Percentiles rank a stretch among this genome's conserved stretches.
phyloP scores from a whole-genome alignment of 1,140 invertebrate species.

The Megathymus violae region DNA sequence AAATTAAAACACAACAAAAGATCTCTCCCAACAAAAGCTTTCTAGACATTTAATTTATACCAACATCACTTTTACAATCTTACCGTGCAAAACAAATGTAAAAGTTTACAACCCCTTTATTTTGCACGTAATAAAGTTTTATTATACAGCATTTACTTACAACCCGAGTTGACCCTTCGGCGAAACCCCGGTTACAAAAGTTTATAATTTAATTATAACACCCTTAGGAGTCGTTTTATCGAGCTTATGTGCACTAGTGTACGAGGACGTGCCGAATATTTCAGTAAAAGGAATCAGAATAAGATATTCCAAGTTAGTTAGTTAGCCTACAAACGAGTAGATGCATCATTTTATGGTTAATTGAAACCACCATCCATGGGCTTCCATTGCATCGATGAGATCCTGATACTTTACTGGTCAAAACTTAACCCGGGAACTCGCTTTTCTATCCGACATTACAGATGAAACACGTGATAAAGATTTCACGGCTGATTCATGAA shows the following conservation, averaged over 20 bases:
- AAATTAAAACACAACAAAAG: conserved; percentile 6
- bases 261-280: conserved; percentile 15
- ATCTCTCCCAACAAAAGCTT: conserved; percentile 17
- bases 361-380: too few species aligned
- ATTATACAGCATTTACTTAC: conserved; percentile 77
- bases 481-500: too few species aligned
- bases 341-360: too few species aligned
- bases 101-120: conserved; percentile 79
- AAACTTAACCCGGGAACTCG: too few species aligned
- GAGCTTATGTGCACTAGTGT: conserved; percentile 2
- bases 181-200: conserved; percentile 58
- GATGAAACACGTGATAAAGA: too few species aligned
- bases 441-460: too few species aligned
- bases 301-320: too few species aligned
- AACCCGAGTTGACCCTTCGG: conserved; percentile 71
- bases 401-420: too few species aligned
- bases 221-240: conserved; percentile 66
- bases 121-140: conserved; percentile 80
- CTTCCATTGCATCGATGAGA: too few species aligned
- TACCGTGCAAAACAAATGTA: conserved; percentile 56
- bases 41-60: conserved; percentile 46
- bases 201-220: conserved; percentile 83
- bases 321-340: too few species aligned
- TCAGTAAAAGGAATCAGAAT: conserved; percentile 9
- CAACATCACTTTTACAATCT: conserved; percentile 56